Percentiles rank a stretch among this genome's conserved stretches.
These are phyloP conservation scores for Xiphophorus birchmanni DNA, from an alignment of 2,797 vertebrate species.

Conservation along the genomic window DNA sequence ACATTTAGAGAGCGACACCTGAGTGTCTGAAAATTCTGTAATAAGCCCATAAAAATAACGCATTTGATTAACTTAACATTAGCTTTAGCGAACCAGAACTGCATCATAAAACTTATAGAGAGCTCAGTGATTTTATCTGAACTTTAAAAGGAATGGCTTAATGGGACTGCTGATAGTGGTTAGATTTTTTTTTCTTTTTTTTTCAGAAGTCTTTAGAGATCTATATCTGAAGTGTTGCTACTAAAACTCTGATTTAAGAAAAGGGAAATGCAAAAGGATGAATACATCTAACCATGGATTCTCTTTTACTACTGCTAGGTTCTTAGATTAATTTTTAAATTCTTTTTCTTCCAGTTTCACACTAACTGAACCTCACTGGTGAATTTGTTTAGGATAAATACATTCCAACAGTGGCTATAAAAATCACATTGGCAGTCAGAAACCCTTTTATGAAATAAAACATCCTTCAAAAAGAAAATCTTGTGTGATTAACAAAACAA, in stretches of 20 bases:
- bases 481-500: neutral
- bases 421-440: neutral
- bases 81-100: neutral
- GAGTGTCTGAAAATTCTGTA: neutral
- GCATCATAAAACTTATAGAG: neutral
- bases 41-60: neutral
- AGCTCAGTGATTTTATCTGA: neutral
- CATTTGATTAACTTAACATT: neutral
- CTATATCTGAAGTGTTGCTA: neutral
- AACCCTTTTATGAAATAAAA: neutral
- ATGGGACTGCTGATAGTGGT: neutral
- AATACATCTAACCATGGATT: neutral
- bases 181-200: neutral
- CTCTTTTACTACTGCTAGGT: neutral
- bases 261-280: neutral
- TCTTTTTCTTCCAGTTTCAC: neutral
- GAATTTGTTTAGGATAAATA: neutral
- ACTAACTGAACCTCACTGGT: neutral
- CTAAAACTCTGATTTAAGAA: neutral
- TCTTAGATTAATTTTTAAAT: neutral
- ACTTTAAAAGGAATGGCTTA: slow-evolving; percentile 2
- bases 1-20: neutral
- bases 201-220: neutral
- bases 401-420: neutral
- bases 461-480: too few species aligned